phyloP scores from a whole-genome alignment of 2,888 invertebrate species.

The Hyppa rectilinea region DNA sequence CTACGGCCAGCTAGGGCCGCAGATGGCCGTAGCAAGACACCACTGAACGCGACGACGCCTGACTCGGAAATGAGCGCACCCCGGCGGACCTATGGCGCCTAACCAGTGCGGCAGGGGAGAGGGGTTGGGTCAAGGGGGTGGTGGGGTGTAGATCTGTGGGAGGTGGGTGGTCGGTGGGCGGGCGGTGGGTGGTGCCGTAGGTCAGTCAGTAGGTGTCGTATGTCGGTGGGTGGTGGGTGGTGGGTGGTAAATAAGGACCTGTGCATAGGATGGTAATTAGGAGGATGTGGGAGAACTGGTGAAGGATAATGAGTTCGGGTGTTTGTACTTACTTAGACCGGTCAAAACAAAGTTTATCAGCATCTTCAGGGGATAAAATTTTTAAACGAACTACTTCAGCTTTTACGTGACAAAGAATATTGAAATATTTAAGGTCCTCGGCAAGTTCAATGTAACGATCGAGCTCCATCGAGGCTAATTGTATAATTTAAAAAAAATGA shows the following conservation, averaged over 20 bases:
- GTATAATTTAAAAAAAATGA: neutral
- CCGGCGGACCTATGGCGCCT: neutral
- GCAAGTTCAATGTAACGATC: slow-evolving; percentile 6
- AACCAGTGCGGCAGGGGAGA: neutral
- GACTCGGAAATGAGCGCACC: slow-evolving; percentile 19
- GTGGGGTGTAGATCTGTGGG: neutral
- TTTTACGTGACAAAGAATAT: slow-evolving; percentile 10
- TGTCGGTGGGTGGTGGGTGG: neutral
- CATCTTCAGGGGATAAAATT: slow-evolving; percentile 22
- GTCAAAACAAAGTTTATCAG: slow-evolving; percentile 4
- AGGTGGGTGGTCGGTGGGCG: neutral
- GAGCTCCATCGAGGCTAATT: slow-evolving; percentile 20
- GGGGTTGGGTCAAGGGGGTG: neutral
- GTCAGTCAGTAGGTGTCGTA: neutral
- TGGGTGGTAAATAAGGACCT: neutral
- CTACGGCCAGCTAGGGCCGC: slow-evolving; percentile 35
- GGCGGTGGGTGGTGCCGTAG: neutral
- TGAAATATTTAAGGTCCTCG: slow-evolving; percentile 3
- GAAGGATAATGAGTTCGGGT: neutral
- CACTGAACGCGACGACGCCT: slow-evolving; percentile 7
- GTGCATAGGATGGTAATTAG: slow-evolving; percentile 4
- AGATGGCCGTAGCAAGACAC: slow-evolving; percentile 30
- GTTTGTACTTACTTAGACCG: slow-evolving; percentile 36
- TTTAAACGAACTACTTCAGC: slow-evolving; percentile 16
- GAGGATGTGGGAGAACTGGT: neutral